phyloP scores from a whole-genome alignment of 2,888 invertebrate species.

The Rosalia funebris region DNA sequence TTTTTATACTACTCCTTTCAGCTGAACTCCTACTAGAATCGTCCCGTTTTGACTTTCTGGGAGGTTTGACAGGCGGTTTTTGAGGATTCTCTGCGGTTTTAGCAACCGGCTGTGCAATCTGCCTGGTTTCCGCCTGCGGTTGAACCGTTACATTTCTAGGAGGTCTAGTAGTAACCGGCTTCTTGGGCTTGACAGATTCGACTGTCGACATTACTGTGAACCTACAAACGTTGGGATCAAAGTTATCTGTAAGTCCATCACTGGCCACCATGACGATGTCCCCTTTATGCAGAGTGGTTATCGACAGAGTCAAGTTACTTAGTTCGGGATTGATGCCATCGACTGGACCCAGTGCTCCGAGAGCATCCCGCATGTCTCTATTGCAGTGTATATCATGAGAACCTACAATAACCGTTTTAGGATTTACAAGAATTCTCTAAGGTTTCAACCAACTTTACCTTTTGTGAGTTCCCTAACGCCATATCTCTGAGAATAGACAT shows the following conservation, averaged over 20 bases:
- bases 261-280: constrained; percentile 89
- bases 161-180: constrained; percentile 47
- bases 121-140: constrained; percentile 36
- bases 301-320: constrained; percentile 85
- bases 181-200: constrained; percentile 61
- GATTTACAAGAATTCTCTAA: not conserved
- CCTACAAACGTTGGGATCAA: constrained; percentile 91
- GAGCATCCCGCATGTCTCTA: constrained; percentile 88
- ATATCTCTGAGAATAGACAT: constrained; percentile 78
- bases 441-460: constrained; percentile 59
- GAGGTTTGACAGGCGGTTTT: constrained; percentile 53
- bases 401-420: constrained; percentile 62
- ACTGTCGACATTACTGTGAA: constrained; percentile 71
- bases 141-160: constrained; percentile 22
- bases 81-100: constrained; percentile 30
- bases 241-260: constrained; percentile 92
- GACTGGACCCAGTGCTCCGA: constrained; percentile 88
- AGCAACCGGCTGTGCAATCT: constrained; percentile 31
- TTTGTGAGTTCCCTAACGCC: constrained; percentile 88
- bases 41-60: constrained; percentile 64
- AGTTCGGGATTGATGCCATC: constrained; percentile 87
- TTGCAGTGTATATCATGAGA: constrained; percentile 86
- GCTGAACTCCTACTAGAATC: constrained; percentile 36
- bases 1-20: constrained; percentile 36
- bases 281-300: constrained; percentile 81